phyloP scores from a whole-genome alignment of 2,888 invertebrate species.

The Cacoxenus indagator region DNA sequence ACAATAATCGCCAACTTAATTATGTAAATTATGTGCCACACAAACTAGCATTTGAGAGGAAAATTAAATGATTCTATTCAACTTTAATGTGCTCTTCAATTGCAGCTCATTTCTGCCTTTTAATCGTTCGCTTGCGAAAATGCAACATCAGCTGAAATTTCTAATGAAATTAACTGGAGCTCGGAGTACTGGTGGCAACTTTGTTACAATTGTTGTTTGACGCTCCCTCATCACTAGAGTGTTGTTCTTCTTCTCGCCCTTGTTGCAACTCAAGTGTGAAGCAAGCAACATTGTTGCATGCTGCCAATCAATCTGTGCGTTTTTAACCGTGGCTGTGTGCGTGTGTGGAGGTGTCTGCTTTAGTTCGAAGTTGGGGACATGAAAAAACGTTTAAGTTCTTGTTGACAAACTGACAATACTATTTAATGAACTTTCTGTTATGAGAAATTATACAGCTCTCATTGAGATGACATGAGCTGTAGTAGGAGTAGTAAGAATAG shows the following conservation, averaged over 20 bases:
- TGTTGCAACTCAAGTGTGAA: not conserved
- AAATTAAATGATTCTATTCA: not conserved
- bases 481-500: too few species aligned
- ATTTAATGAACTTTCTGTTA: too few species aligned
- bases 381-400: not conserved
- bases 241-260: too few species aligned
- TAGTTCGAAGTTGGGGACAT: not conserved
- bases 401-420: too few species aligned
- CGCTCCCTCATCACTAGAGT: too few species aligned
- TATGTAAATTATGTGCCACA: too few species aligned
- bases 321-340: not conserved
- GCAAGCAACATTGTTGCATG: slow-evolving; percentile 9
- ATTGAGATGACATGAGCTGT: too few species aligned
- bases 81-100: not conserved
- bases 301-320: slow-evolving; percentile 13
- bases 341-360: not conserved
- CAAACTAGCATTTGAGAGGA: too few species aligned
- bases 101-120: not conserved
- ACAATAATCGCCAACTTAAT: too few species aligned
- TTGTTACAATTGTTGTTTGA: not conserved
- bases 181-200: not conserved
- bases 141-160: not conserved
- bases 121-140: not conserved
- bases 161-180: not conserved
- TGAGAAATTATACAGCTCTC: too few species aligned